Evolutionary conservation across 1,140 invertebrate species (phyloP).

Genomic region (Micrasema longulum): DNA sequence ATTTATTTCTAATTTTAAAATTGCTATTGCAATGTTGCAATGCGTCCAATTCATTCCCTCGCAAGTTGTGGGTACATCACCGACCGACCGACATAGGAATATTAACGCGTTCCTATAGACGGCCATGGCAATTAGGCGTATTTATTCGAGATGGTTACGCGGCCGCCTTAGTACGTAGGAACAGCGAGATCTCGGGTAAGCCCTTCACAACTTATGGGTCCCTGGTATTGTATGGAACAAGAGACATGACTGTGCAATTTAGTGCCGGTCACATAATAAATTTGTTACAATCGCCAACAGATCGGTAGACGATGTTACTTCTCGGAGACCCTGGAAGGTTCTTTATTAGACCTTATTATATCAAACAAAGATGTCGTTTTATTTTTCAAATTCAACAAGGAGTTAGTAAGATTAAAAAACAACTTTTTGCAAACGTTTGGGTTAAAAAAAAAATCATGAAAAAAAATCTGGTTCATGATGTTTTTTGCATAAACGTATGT

Average conservation of each 20-base stretch:
- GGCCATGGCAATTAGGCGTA: conserved; percentile 39
- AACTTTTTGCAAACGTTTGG: too few species aligned
- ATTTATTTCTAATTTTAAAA: too few species aligned
- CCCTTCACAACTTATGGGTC: conserved; percentile 20
- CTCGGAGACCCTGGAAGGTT: conserved; percentile 1
- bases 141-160: conserved; percentile 37
- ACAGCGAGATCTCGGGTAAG: conserved; percentile 11
- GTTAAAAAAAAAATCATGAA: too few species aligned
- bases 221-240: conserved; percentile 25
- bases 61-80: neutral
- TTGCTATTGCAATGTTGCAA: neutral
- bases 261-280: conserved; percentile 30
- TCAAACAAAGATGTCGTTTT: conserved; percentile 17
- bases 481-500: too few species aligned
- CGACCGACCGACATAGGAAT: conserved; percentile 35
- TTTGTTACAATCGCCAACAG: conserved; percentile 27
- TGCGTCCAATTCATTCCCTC: conserved; percentile 23
- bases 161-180: conserved; percentile 17
- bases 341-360: conserved; percentile 13
- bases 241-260: conserved; percentile 28
- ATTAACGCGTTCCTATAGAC: conserved; percentile 35
- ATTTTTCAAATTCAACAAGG: too few species aligned
- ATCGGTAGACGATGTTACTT: conserved; percentile 16
- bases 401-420: too few species aligned
- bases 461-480: too few species aligned